Evolutionary conservation across 2,797 vertebrate species (phyloP).

Genomic region (Steatocranus sp.): DNA sequence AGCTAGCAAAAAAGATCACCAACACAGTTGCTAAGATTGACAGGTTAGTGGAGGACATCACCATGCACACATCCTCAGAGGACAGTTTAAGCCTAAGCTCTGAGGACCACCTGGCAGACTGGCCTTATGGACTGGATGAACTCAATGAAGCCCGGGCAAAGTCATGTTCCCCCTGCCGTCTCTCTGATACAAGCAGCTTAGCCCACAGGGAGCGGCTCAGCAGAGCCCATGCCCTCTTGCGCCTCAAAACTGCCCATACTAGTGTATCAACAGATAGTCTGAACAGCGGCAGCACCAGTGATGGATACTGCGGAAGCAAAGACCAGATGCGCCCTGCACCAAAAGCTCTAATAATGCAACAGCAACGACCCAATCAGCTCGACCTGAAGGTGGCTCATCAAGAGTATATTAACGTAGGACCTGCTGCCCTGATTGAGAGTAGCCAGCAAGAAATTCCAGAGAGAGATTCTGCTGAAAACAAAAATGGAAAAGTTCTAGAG

Average conservation of each 20-base stretch:
- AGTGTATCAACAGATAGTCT: conserved; percentile 95
- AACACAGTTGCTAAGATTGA: conserved; percentile 94
- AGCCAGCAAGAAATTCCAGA: conserved; percentile 71
- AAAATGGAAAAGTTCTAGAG: conserved; percentile 55
- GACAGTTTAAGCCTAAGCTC: conserved; percentile 98
- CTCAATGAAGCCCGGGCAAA: conserved; percentile 84
- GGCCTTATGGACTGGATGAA: conserved; percentile 83
- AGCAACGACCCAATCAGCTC: conserved; percentile 87
- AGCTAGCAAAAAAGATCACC: conserved; percentile 89
- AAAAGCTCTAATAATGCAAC: conserved; percentile 74
- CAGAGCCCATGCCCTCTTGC: conserved; percentile 82
- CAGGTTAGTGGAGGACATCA: conserved; percentile 94
- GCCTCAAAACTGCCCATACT: conserved; percentile 84
- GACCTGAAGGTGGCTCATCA: conserved; percentile 83
- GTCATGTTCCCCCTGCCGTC: conserved; percentile 88
- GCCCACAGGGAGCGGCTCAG: conserved; percentile 77
- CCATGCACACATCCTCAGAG: conserved; percentile 94
- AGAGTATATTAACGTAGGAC: conserved; percentile 55
- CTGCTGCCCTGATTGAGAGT: conserved; percentile 13
- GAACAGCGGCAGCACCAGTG: conserved; percentile 92
- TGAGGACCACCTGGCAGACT: conserved; percentile 92
- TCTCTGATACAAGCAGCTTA: conserved; percentile 79
- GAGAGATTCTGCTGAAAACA: conserved; percentile 74
- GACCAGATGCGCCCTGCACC: conserved; percentile 81
- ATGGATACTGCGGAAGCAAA: conserved; percentile 86